Evolutionary conservation across 2,888 invertebrate genomes (phyloP).

Genomic region (Rotaria magnacalcarata): DNA sequence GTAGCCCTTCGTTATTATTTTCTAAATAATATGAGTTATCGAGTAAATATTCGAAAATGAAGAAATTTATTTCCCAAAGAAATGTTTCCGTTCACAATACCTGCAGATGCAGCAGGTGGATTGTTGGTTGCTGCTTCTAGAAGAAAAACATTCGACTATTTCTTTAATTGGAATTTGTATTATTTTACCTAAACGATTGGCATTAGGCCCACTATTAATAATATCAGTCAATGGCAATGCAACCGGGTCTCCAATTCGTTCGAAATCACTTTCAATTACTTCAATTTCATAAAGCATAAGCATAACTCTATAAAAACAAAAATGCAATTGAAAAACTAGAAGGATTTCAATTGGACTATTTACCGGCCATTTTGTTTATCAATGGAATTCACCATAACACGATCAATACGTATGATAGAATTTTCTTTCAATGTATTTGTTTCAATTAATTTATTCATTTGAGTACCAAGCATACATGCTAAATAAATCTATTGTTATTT

Average conservation of each 20-base stretch:
- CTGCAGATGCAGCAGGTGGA: neutral
- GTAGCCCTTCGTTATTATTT: no score
- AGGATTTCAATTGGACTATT: no score
- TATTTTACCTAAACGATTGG: neutral
- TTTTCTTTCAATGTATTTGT: neutral
- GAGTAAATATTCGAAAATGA: no score
- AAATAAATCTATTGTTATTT: neutral
- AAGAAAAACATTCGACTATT: neutral
- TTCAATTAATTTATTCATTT: conserved; percentile 24
- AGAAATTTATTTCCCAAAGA: no score
- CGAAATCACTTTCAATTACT: neutral
- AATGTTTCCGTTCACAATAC: neutral
- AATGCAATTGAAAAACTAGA: no score
- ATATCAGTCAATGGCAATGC: conserved; percentile 31
- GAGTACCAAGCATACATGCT: conserved; percentile 35
- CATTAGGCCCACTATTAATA: neutral
- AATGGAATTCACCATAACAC: neutral
- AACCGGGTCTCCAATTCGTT: conserved; percentile 20
- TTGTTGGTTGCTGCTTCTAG: neutral
- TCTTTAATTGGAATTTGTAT: neutral
- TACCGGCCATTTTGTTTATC: conserved; percentile 22
- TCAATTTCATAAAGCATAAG: conserved; percentile 1
- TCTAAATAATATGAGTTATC: no score
- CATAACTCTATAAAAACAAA: neutral
- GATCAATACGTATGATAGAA: conserved; percentile 18